Percentiles rank a stretch among this genome's conserved stretches.
These are phyloP conservation scores for Nemotelus pantherinus DNA, from an alignment of 2,888 invertebrate genomes.

Conservation along the genomic window DNA sequence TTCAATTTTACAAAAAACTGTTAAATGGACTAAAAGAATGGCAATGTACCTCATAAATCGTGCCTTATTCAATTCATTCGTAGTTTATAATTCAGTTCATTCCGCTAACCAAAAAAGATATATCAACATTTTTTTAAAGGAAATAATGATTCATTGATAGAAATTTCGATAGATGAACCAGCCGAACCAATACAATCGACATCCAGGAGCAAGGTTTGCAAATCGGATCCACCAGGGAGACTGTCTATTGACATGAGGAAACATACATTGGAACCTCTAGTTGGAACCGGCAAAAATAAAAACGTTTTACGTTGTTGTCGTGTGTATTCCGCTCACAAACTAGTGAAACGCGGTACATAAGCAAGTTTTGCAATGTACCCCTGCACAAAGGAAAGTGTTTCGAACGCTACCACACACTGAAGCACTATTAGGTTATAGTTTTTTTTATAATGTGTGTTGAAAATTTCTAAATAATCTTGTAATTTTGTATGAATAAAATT, in stretches of 20 bases:
- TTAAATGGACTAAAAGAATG: background rate
- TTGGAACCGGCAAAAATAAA: conserved; percentile 21
- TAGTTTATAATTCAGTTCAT: conserved; percentile 10
- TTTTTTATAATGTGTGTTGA: no score
- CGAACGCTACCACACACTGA: no score
- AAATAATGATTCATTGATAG: conserved; percentile 2
- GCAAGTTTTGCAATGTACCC: no score
- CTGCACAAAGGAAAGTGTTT: no score
- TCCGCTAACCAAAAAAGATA: background rate
- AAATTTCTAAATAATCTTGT: no score
- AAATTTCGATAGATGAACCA: no score
- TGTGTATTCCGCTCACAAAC: background rate
- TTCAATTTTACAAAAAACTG: conserved; percentile 12
- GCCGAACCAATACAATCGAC: background rate
- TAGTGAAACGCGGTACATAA: background rate
- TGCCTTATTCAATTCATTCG: conserved; percentile 8
- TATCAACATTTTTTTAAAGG: background rate
- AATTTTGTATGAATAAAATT: no score
- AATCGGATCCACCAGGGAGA: background rate
- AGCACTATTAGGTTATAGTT: no score
- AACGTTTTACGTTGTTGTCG: background rate
- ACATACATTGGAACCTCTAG: background rate
- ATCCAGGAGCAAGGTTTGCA: background rate
- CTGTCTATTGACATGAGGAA: conserved; percentile 6
- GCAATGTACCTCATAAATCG: background rate